Evolutionary conservation across 2,888 invertebrate species (phyloP).

Genomic region (Oxytorus armatus): DNA sequence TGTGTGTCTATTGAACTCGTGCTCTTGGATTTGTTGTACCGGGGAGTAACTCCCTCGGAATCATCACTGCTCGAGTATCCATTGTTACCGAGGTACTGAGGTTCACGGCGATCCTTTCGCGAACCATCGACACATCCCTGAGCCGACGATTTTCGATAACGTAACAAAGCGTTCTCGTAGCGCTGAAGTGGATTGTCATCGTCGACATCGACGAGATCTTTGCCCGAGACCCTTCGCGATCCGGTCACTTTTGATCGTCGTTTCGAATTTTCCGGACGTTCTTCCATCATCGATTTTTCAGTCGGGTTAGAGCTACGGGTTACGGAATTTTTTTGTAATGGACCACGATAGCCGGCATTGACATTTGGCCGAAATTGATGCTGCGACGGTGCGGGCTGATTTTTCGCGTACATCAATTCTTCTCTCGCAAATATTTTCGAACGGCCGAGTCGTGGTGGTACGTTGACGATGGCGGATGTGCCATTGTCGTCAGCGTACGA

Average conservation of each 20-base stretch:
- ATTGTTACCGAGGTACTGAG: constrained; percentile 69
- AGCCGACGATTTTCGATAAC: constrained; percentile 73
- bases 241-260: constrained; percentile 30
- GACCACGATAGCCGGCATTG: constrained; percentile 33
- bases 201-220: constrained; percentile 47
- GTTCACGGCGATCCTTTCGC: constrained; percentile 66
- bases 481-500: constrained; percentile 76
- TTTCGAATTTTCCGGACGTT: constrained; percentile 26
- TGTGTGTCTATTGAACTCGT: constrained; percentile 80
- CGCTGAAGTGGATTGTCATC: constrained; percentile 72
- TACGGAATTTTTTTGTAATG: constrained; percentile 23
- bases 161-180: constrained; percentile 73
- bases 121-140: constrained; percentile 65
- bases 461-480: constrained; percentile 56
- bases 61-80: constrained; percentile 79
- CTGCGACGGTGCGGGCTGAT: constrained; percentile 31
- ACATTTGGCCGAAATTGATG: constrained; percentile 39
- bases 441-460: constrained; percentile 60
- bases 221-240: constrained; percentile 45
- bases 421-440: constrained; percentile 68
- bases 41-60: constrained; percentile 73
- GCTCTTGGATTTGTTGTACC: constrained; percentile 77
- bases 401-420: constrained; percentile 66
- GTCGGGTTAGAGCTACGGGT: not conserved
- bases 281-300: constrained; percentile 40